These are phyloP conservation scores for Gulo gulo DNA, from an alignment of 2,113 vertebrate genomes.

Conservation along the genomic window DNA sequence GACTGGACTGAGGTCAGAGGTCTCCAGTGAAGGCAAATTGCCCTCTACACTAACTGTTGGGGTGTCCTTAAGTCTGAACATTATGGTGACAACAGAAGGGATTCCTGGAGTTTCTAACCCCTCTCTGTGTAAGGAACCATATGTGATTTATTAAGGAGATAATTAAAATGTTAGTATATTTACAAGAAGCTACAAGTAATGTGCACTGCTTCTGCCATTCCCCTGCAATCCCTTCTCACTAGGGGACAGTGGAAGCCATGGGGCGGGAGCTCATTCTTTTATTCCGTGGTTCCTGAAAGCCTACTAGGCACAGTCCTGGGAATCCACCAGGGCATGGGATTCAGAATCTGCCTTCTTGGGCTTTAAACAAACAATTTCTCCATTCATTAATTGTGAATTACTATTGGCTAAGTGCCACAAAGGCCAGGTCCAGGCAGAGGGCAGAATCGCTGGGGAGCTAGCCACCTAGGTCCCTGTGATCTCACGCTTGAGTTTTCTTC, in stretches of 20 bases:
- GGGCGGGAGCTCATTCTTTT: background rate
- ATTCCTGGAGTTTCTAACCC: background rate
- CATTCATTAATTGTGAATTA: background rate
- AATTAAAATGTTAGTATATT: conserved; percentile 44
- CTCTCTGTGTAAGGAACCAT: background rate
- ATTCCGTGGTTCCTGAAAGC: background rate
- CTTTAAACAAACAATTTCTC: background rate
- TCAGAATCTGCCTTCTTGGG: background rate
- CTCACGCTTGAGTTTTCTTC: background rate
- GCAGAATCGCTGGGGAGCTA: background rate
- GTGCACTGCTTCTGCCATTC: background rate
- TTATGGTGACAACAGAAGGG: background rate
- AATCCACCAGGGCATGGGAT: background rate
- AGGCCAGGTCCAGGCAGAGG: background rate
- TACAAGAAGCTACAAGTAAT: conserved; percentile 29
- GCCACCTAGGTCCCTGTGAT: background rate
- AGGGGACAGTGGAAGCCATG: background rate
- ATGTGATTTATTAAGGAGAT: conserved; percentile 35
- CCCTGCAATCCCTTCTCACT: background rate
- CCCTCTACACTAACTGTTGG: background rate
- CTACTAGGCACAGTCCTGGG: background rate
- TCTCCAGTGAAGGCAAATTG: background rate
- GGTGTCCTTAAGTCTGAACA: background rate
- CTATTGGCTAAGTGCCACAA: background rate
- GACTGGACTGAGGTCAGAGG: too few species aligned